Evolutionary conservation across 2,888 invertebrate species (phyloP).

Genomic region (Andrena flavipes): DNA sequence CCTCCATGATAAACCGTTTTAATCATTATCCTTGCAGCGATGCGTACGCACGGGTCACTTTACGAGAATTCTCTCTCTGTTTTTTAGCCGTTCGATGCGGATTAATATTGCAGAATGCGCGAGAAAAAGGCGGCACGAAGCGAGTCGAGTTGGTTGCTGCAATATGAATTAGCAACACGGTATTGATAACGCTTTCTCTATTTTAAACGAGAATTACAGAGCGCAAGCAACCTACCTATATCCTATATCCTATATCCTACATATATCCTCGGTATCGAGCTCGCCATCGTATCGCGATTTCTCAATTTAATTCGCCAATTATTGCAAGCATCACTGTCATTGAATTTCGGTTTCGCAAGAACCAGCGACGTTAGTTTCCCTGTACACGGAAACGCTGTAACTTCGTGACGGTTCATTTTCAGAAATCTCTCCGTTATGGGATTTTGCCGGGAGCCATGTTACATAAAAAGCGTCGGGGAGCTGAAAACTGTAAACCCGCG

Average conservation of each 20-base stretch:
- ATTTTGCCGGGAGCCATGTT: background rate
- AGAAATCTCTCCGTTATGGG: background rate
- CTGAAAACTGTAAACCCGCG: background rate
- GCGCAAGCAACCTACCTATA: background rate
- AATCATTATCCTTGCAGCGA: constrained; percentile 69
- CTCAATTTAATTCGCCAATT: background rate
- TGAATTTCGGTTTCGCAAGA: background rate
- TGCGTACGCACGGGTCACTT: constrained; percentile 25
- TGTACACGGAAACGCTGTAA: background rate
- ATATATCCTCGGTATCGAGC: background rate
- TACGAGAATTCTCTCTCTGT: constrained; percentile 26
- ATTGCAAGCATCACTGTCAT: background rate
- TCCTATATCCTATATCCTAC: background rate
- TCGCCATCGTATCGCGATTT: background rate
- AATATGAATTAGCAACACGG: constrained; percentile 16
- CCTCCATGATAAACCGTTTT: constrained; percentile 73
- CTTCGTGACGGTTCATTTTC: background rate
- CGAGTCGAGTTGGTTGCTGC: background rate
- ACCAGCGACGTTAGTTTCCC: background rate
- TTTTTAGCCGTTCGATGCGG: background rate
- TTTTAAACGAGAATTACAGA: background rate
- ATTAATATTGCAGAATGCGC: constrained; percentile 34
- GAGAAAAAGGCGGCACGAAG: constrained; percentile 5
- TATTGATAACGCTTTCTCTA: constrained; percentile 11
- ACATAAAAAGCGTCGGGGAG: background rate